Percentiles rank a stretch among this genome's conserved stretches.
Evolutionary conservation across 37 sponge, comb jelly and placozoan genomes (phyloP).

Genomic region (Beroe forskalii): DNA sequence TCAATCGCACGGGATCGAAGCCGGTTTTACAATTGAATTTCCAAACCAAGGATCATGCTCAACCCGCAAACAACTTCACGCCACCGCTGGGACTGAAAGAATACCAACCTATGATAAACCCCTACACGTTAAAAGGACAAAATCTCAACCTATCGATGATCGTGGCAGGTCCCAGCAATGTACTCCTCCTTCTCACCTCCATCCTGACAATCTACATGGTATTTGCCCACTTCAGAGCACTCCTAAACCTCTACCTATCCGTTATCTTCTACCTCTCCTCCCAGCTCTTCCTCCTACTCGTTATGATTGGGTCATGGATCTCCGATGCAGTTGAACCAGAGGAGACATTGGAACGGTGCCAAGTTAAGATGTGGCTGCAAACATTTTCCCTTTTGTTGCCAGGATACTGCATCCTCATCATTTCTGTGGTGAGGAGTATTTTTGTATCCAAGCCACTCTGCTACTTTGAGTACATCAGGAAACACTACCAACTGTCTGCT

Average conservation of each 20-base stretch:
- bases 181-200: not conserved
- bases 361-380: not conserved
- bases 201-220: not conserved
- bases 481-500: not conserved
- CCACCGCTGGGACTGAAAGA: too few species aligned
- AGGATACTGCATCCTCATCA: conserved; percentile 7
- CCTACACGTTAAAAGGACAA: too few species aligned
- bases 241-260: conserved; percentile 8
- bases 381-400: not conserved
- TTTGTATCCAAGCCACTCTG: not conserved
- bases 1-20: too few species aligned
- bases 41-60: too few species aligned
- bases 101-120: too few species aligned
- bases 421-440: not conserved
- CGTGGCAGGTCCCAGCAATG: not conserved
- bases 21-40: too few species aligned
- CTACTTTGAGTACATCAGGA: not conserved
- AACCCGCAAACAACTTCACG: too few species aligned
- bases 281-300: not conserved
- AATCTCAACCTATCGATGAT: too few species aligned
- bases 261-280: not conserved
- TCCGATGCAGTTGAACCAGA: not conserved
- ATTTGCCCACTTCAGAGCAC: not conserved
- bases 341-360: not conserved
- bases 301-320: not conserved